These are phyloP conservation scores for Parazoanthus atlanticus DNA, from an alignment of 92 coral and sea anemone genomes.

Conservation along the genomic window DNA sequence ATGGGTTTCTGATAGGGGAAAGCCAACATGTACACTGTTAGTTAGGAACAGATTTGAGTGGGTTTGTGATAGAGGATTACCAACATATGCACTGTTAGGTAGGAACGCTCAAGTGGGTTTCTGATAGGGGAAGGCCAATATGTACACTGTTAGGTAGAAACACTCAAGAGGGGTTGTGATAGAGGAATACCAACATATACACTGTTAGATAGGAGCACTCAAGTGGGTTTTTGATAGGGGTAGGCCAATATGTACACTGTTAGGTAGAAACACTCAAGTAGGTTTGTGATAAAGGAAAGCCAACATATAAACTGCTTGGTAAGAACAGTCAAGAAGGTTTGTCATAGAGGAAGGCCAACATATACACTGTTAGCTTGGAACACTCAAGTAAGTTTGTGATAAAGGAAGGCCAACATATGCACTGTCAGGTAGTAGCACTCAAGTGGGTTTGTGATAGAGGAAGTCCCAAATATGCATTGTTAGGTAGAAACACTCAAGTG, in stretches of 20 bases:
- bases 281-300: slow-evolving; percentile 6
- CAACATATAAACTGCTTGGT: slow-evolving; percentile 60
- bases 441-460: neutral
- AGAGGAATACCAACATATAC: neutral
- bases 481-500: slow-evolving; percentile 52
- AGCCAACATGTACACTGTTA: slow-evolving; percentile 58
- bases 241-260: slow-evolving; percentile 45
- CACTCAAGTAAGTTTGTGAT: neutral
- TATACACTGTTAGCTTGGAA: slow-evolving; percentile 81
- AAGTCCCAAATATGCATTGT: slow-evolving; percentile 84
- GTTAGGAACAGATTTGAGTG: too few species aligned
- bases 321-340: too few species aligned
- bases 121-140: too few species aligned
- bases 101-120: neutral
- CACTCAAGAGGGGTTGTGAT: neutral
- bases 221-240: neutral
- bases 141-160: slow-evolving; percentile 72
- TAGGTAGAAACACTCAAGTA: slow-evolving; percentile 55
- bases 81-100: slow-evolving; percentile 75
- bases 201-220: slow-evolving; percentile 78
- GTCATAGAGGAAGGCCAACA: slow-evolving; percentile 56
- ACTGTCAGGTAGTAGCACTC: too few species aligned
- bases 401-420: slow-evolving; percentile 57
- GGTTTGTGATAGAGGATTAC: neutral
- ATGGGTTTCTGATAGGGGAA: neutral